Evolutionary conservation across 1,140 invertebrate species (phyloP).

Genomic region (Drosophila watanabei): DNA sequence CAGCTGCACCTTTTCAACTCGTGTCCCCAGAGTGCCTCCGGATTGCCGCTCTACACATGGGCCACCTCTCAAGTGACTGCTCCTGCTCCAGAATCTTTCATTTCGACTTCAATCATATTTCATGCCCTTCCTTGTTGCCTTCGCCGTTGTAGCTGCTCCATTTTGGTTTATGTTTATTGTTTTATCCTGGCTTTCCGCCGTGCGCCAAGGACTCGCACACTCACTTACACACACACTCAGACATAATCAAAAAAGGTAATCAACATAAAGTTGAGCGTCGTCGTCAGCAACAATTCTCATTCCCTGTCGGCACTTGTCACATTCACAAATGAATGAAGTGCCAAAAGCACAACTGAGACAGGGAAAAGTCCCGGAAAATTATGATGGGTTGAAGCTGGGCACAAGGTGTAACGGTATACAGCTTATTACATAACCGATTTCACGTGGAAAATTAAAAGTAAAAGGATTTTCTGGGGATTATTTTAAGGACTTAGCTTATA

Average conservation of each 20-base stretch:
- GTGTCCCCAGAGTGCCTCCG: conserved; percentile 63
- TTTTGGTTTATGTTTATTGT: conserved; percentile 83
- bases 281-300: conserved; percentile 77
- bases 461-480: not conserved
- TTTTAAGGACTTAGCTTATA: not conserved
- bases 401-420: conserved; percentile 10
- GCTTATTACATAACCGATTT: conserved; percentile 1
- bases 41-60: conserved; percentile 70
- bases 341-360: conserved; percentile 79
- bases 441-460: not conserved
- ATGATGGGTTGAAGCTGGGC: conserved; percentile 1
- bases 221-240: conserved; percentile 63
- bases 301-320: conserved; percentile 70
- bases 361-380: conserved; percentile 37
- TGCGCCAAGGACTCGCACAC: conserved; percentile 55
- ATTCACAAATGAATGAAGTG: conserved; percentile 83
- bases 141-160: conserved; percentile 3
- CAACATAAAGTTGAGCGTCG: conserved; percentile 81
- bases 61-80: conserved; percentile 65
- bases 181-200: conserved; percentile 74
- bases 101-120: conserved; percentile 84
- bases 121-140: conserved; percentile 37
- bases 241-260: conserved; percentile 84
- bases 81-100: conserved; percentile 65
- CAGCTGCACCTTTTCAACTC: conserved; percentile 70